Evolutionary conservation across 2,888 invertebrate species (phyloP).

Genomic region (Torymus tubicola): DNA sequence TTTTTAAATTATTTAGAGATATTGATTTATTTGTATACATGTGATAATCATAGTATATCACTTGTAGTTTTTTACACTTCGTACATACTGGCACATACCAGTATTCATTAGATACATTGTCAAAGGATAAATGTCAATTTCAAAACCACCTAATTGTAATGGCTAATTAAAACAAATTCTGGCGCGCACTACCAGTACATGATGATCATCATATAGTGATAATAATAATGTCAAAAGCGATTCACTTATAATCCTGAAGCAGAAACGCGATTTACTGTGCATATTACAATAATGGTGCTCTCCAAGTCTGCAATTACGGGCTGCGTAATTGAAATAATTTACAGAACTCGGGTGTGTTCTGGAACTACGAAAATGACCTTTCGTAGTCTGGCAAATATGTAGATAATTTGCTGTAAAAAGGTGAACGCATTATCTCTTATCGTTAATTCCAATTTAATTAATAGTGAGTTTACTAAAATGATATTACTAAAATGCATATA

Average conservation of each 20-base stretch:
- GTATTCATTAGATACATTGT: too few species aligned
- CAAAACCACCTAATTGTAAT: background rate
- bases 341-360: conserved; percentile 42
- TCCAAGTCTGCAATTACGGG: conserved; percentile 38
- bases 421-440: background rate
- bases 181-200: background rate
- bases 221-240: conserved; percentile 48
- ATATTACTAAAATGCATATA: background rate
- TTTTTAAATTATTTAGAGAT: too few species aligned
- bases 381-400: background rate
- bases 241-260: conserved; percentile 50
- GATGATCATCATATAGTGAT: conserved; percentile 20
- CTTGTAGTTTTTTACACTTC: too few species aligned
- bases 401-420: background rate
- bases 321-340: conserved; percentile 55
- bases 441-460: background rate
- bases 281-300: conserved; percentile 53
- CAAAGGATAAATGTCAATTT: too few species aligned
- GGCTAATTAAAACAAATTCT: background rate
- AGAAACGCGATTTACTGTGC: conserved; percentile 45
- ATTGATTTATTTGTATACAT: too few species aligned
- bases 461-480: background rate
- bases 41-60: too few species aligned
- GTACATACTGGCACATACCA: too few species aligned
- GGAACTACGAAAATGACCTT: conserved; percentile 29